These are phyloP conservation scores for Chouioia cunea DNA, from an alignment of 2,888 invertebrate species.

Conservation along the genomic window DNA sequence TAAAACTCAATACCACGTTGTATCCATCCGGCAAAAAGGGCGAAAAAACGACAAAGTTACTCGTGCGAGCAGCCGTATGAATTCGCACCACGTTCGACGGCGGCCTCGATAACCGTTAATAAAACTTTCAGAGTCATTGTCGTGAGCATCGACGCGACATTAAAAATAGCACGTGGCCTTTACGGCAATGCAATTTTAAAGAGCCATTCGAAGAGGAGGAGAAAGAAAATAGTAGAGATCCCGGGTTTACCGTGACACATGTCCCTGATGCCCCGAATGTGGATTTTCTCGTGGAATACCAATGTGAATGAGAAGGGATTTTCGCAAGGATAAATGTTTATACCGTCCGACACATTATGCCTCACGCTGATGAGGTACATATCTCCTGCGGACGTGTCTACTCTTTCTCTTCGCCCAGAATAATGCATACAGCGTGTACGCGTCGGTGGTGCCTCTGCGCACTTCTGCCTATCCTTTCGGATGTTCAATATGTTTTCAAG, in stretches of 20 bases:
- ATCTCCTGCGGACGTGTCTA: conserved; percentile 37
- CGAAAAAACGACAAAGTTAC: neutral
- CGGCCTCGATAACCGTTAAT: conserved; percentile 63
- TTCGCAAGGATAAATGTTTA: conserved; percentile 53
- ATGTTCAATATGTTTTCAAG: too few relatives aligned
- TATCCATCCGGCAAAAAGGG: conserved; percentile 1
- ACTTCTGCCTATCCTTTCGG: too few relatives aligned
- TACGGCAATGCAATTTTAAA: conserved; percentile 68
- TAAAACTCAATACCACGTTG: conserved; percentile 8
- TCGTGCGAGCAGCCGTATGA: conserved; percentile 44
- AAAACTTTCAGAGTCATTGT: conserved; percentile 68
- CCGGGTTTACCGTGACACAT: conserved; percentile 63
- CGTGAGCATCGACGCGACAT: conserved; percentile 65
- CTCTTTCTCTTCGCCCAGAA: conserved; percentile 12
- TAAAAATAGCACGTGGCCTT: conserved; percentile 67
- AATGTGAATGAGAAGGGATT: conserved; percentile 54
- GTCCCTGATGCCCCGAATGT: conserved; percentile 61
- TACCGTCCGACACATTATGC: conserved; percentile 52
- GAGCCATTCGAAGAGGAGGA: conserved; percentile 51
- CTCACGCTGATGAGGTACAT: conserved; percentile 48
- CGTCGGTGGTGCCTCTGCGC: too few relatives aligned
- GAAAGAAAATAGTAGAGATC: conserved; percentile 3
- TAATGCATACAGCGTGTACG: conserved; percentile 27
- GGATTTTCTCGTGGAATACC: conserved; percentile 60
- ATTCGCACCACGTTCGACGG: conserved; percentile 63